Base-by-base conservation (phyloP, 2,797 vertebrate genomes). In the Hirundo rustica region DNA sequence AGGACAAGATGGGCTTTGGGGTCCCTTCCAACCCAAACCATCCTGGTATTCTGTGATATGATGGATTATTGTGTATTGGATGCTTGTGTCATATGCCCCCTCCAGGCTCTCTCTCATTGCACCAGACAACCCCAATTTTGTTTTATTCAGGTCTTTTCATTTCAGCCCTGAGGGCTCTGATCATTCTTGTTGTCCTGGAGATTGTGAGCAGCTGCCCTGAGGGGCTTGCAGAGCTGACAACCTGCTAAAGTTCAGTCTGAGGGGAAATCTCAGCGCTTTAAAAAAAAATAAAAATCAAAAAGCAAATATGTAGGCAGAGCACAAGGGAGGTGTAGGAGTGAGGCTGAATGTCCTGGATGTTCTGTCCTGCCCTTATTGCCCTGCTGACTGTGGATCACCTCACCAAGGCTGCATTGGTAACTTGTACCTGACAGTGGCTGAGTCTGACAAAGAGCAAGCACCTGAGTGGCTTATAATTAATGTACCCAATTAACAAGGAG, bases 401-500 rank as follows among this genome's bases (percentile, higher is more conserved):
- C 22, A 17, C 14, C 30, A 34, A 16, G 27, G 16, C 13, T 91
- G 34, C 32, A 4, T 14, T 74, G 61, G 21, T 51, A 13, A 22
- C 44, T 38, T 21, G 47, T 34, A 40, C 34, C 30, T 44, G 44
- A 8, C 23, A 19, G 36, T 16, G 15, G 21, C 65, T 68, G 47
- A 45, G 36, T 64, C 13, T 71, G 47, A 16, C 9, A 23, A 34
- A 62, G 18, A 23, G 65, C 10, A 42, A 78, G 45, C 47, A 11
- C 16, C 50, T 30, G 2, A 20, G 42, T 6, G 13, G 7, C 62
- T 74, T 19, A 2, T 60, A 55, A 32, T 68, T 88, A 51, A n/a
- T 1, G 2, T 11, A 11, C 15, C 29, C 0, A 50, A 1, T 82
- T 76, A 70, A n/a, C 23, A 54, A 13, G 23, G 14, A 60, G 26